Base-by-base conservation (phyloP, 2,113 vertebrate species). In the Protomyctophum bolini region DNA sequence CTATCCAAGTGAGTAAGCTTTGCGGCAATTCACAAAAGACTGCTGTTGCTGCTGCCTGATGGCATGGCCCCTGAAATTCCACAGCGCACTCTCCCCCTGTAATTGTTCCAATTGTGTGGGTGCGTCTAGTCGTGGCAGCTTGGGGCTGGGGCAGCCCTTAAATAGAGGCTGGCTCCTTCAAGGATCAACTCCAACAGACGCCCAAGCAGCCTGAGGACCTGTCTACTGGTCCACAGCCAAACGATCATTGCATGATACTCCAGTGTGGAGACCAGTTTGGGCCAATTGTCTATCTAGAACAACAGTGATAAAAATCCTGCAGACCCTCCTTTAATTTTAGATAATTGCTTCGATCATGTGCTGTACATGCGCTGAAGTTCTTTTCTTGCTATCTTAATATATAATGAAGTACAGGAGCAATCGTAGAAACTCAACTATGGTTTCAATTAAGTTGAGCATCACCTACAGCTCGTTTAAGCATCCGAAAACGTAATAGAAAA, bases 161-260 rank as follows among this genome's bases (percentile, higher is more conserved):
- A 86, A 77, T 77, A 48, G 75, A 75, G 80, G 50, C 84, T 79
- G 85, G 88, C 83, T 89, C 87, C 87, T 87, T 89, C 79, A 78
- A 79, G 83, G 86, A 83, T 90, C 81, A 85, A 68, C 85, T 88
- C 64, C 85, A 78, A 74, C 74, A 76, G 87, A 86, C 77, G 75
- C 86, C 88, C 79, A 79, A 88, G 83, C 87, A 87, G 84, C 86
- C 87, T 2, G 78, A 85, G 86, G 88, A 85, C 90, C 67, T 76
- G 74, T 83, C 67, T 77, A 46, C 60, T 61, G 77, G 52, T 83
- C 66, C 49, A 70, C 64, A 51, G 79, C 75, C 75, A 48, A 45
- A 0, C 21, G 21, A 21, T 21, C 21, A 21, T 21, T 21, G 21
- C 21, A 21, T 21, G 21, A 21, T 72, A 58, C 63, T 65, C 45